Evolutionary conservation across 2,888 invertebrate species (phyloP).

Genomic region (Campopleginae sp.): DNA sequence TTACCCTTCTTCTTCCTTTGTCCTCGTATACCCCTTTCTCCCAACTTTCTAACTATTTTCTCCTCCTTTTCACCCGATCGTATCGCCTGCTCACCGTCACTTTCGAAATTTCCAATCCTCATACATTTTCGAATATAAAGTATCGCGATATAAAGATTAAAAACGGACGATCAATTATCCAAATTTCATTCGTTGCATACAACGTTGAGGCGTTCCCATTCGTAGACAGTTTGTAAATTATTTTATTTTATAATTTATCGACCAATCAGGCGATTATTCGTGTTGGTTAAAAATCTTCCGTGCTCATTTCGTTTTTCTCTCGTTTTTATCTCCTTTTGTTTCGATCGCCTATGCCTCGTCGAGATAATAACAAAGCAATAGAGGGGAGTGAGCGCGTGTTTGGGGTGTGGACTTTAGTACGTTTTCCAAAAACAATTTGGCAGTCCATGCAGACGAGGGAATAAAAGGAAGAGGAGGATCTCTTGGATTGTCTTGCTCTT

Average conservation of each 20-base stretch:
- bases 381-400: constrained; percentile 3
- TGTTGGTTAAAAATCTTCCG: background rate
- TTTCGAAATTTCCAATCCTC: background rate
- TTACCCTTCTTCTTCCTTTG: constrained; percentile 51
- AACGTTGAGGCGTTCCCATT: background rate
- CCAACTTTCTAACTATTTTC: constrained; percentile 53
- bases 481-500: constrained; percentile 16
- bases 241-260: background rate
- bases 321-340: background rate
- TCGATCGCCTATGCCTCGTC: background rate
- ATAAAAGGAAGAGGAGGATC: constrained; percentile 23
- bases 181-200: too few species aligned
- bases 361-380: constrained; percentile 10
- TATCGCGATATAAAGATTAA: too few species aligned
- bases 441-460: constrained; percentile 39
- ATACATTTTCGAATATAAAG: too few species aligned
- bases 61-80: constrained; percentile 46
- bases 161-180: too few species aligned
- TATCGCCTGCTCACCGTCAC: background rate
- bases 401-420: constrained; percentile 9
- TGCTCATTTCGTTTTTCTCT: constrained; percentile 12
- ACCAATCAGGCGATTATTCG: background rate
- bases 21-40: constrained; percentile 50
- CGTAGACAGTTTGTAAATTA: background rate
- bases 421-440: constrained; percentile 66